Evolutionary conservation across 2,113 vertebrate species (phyloP), one percentile per base, ranked within the genome.

Genomic region (Paradoxurus hermaphroditus): DNA sequence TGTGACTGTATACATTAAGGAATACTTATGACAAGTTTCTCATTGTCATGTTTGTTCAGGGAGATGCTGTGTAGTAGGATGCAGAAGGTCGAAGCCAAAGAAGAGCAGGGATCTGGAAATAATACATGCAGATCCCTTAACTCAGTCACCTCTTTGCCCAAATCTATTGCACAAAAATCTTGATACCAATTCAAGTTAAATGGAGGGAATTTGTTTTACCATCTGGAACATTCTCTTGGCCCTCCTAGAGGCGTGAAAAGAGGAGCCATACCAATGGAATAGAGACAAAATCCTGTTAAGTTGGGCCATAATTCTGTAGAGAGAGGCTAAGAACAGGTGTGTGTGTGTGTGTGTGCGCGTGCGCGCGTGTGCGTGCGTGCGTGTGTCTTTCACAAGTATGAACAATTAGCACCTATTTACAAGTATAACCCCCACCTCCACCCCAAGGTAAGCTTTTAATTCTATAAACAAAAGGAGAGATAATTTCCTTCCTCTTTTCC

Each of bases 151-250:
- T 81, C 83, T 91, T 29, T 70, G 65, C 25, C 62, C 46, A 90
- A 86, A 49, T 68, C 81, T 70, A 10, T 46, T 68, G 23, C 39
- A 25, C 34, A 92, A 78, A 79, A 77, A 41, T 78, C 39, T 82
- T 94, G 63, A 62, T 46, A 59, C 5, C 65, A 25, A 85, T 91
- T 91, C 34, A 81, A 21, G 62, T 86, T 81, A 34, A 51, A 75
- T 94, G 96, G 96, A 97, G 59, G 75, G 86, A 25, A 14, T 93
- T 98, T 97, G 83, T 98, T 98, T 95, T 97, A 87, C 95, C 95
- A 96, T 98, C 97, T 97, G 97, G 44, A 96, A 89, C 77, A 94
- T 83, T 79, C 44, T 94, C 92, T 97, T 85, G 44, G 84, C 86
- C 93, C 92, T 97, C 83, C 67, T 90, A 97, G 97, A 93, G 85